Evolutionary conservation across 2,888 invertebrate species (phyloP).

Genomic region (Diachrysia chrysitis): DNA sequence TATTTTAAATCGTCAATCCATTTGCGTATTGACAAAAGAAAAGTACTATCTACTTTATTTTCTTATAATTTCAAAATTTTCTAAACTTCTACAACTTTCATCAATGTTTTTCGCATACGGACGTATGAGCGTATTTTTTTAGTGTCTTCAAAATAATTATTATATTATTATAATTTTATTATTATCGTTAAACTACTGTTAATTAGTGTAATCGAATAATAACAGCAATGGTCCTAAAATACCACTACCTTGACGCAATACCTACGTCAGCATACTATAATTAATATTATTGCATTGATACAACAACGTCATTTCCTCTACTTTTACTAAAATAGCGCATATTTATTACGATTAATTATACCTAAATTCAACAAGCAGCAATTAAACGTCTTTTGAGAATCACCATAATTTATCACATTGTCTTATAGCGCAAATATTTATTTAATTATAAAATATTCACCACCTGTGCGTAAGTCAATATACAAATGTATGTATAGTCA

Average conservation of each 20-base stretch:
- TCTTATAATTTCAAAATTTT: too few relatives aligned
- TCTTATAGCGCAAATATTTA: slow-evolving; percentile 7
- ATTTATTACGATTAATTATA: slow-evolving; percentile 7
- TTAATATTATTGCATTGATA: slow-evolving; percentile 18
- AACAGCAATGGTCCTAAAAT: slow-evolving; percentile 4
- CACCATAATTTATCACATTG: slow-evolving; percentile 3
- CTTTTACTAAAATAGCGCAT: background rate
- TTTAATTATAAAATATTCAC: slow-evolving; percentile 3
- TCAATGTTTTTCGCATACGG: too few relatives aligned
- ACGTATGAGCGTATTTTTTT: too few relatives aligned
- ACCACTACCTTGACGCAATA: slow-evolving; percentile 11
- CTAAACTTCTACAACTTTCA: too few relatives aligned
- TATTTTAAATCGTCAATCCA: too few relatives aligned
- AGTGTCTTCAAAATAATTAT: too few relatives aligned
- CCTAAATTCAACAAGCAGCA: background rate
- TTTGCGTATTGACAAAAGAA: too few relatives aligned
- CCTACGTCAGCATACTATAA: slow-evolving; percentile 22
- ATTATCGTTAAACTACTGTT: background rate
- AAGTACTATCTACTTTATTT: too few relatives aligned
- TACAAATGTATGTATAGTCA: background rate
- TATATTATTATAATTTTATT: background rate
- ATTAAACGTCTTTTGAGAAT: background rate
- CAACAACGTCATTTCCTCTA: slow-evolving; percentile 6
- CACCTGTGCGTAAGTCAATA: slow-evolving; percentile 19
- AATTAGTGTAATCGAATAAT: background rate